Evolutionary conservation across 1,140 invertebrate genomes (phyloP), one percentile per base, ranked within the genome.

Genomic region (Mactra quadrangularis): DNA sequence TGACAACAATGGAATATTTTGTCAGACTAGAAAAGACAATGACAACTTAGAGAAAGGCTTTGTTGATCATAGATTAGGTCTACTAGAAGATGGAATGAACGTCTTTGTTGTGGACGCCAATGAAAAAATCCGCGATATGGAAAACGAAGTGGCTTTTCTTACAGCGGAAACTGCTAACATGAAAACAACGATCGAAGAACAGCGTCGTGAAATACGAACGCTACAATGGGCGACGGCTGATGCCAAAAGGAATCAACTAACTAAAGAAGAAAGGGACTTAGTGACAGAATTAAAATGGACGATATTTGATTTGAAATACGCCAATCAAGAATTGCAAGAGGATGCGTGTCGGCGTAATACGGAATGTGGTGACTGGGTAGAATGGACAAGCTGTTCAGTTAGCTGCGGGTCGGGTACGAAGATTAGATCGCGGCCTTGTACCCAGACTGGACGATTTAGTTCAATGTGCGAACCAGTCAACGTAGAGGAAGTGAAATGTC

Each of bases 281-380:
- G 62, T 79, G 1, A 68, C 76, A 11, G 62, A 79, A 55, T 31
- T 79, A n/a, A 64, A 79, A 59, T 79, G 76, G 76, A 79, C 60
- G n/a, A 59, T 79, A 19, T 79, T 68, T 68, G 76, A 79, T 45
- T 19, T 79, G 25, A 79, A 70, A 45, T 22, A 66, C 7, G 53
- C 50, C 1, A 68, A 68, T 25, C 11, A 13, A 13, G 47, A 45
- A 22, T 31, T 79, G 11, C 60, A 68, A 31, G 76, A 68, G 41
- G 76, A 79, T 0, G 33, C 64, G 0, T 79, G 76, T 41, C 35
- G 57, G 3, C 22, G 64, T n/a, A 31, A 53, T 31, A 59, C 64
- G 7, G 52, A 52, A 41, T 79, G 76, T 41, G 22, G 27, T 0
- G 76, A 68, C 0, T 79, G 76, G 76, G 3, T 45, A 35, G 76